Conservation (phyloP, 2,888 invertebrate genomes). For the Laothoe populi region DNA sequence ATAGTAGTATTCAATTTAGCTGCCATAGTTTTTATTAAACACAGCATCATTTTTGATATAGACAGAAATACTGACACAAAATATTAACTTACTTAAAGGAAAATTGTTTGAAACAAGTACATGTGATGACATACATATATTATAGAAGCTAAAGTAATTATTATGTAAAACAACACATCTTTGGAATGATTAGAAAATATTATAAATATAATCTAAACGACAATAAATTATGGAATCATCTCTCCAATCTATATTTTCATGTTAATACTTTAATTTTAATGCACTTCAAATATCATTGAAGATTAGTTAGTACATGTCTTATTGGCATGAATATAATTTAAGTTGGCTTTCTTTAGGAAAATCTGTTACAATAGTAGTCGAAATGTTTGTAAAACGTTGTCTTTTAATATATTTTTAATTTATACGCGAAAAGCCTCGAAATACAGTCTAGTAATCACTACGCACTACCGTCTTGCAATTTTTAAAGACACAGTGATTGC, state of each 20-base stretch:
- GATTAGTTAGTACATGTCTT: slow-evolving; percentile 7
- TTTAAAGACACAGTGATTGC: slow-evolving; percentile 31
- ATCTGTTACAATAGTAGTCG: slow-evolving; percentile 42
- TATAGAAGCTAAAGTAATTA: not conserved
- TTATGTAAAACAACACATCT: slow-evolving; percentile 55
- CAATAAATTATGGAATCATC: slow-evolving; percentile 2
- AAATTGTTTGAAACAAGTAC: not conserved
- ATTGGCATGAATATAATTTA: slow-evolving; percentile 21
- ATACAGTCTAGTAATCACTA: slow-evolving; percentile 66
- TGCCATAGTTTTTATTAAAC: not conserved
- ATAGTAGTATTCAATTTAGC: not conserved
- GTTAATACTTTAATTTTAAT: slow-evolving; percentile 12
- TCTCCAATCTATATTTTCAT: not conserved
- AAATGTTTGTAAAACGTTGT: slow-evolving; percentile 35
- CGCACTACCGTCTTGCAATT: slow-evolving; percentile 46
- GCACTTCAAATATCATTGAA: slow-evolving; percentile 3
- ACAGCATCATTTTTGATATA: not conserved
- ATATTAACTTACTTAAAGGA: not conserved
- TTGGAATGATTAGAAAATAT: slow-evolving; percentile 72
- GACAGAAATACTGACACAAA: not conserved
- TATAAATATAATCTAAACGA: slow-evolving; percentile 35
- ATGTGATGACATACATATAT: not conserved
- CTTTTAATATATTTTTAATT: slow-evolving; percentile 31
- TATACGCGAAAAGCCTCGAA: slow-evolving; percentile 70
- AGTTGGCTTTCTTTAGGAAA: slow-evolving; percentile 63